Evolutionary conservation across 2,113 vertebrate genomes (phyloP), one percentile per base, ranked within the genome.

Genomic region (Istiophorus platypterus): DNA sequence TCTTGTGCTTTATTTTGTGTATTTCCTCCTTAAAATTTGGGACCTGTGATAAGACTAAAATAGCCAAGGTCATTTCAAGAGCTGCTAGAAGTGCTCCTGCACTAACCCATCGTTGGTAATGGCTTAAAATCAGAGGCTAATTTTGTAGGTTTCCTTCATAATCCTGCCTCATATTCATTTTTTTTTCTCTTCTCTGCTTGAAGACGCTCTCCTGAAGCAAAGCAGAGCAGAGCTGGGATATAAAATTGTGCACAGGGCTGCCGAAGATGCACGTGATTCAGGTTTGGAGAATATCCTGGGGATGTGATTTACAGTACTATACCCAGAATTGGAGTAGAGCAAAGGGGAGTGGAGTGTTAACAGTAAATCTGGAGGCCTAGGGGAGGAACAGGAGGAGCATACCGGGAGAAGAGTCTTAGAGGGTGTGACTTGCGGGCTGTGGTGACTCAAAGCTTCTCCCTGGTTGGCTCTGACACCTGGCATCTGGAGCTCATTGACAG

Each of bases 401-500:
- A 81, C 78, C 83, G 26, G 77, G 57, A 93, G 93, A 89, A 84
- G 68, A 67, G 58, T 51, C 72, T 72, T 41, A 2, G 72, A 56
- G 85, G 92, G 86, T 24, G 86, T 88, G 90, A 86, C 76, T 87
- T 89, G 85, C 63, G 29, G 88, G 64, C 73, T 81, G 20, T 14
- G 59, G 81, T 93, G 93, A 93, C 75, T 94, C 92, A 94, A 47
- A 42, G 62, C 82, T 72, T 79, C 83, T 87, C 77, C 22, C 63
- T 72, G 90, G 84, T 90, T 89, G 81, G 88, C 78, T 83, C 39
- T 15, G 64, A 37, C 69, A 84, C 72, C 86, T 90, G 87, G 89
- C 92, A 93, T 92, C 91, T 92, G 92, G 93, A 88, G 87, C 83
- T 89, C 84, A 86, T 94, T 92, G 86, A 91, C 81, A 76, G 47